A percentile compares a stretch with the other conserved stretches of the same genome.
phyloP scores from a whole-genome alignment of 2,888 invertebrate genomes.

The Osmoderma eremita region DNA sequence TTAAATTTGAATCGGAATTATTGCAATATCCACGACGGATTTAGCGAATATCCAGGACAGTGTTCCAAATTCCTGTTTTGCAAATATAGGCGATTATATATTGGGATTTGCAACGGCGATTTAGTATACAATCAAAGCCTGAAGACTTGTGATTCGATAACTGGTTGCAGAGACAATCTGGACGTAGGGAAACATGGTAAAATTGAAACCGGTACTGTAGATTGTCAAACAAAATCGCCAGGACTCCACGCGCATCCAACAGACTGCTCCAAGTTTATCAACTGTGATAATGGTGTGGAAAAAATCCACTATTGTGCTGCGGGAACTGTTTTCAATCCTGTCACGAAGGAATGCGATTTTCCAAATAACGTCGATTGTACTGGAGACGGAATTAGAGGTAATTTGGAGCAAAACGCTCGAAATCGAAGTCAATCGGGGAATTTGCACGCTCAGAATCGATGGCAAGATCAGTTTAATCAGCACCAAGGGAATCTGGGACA shows the following conservation, averaged over 20 bases:
- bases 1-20: background rate
- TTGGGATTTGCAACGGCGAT: conserved; percentile 7
- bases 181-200: background rate
- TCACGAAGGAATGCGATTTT: conserved; percentile 68
- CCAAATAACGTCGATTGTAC: conserved; percentile 68
- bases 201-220: background rate
- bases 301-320: conserved; percentile 70
- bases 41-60: background rate
- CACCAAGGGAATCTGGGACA: background rate
- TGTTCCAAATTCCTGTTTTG: conserved; percentile 7
- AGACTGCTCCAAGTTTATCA: conserved; percentile 72
- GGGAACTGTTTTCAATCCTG: conserved; percentile 72
- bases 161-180: background rate
- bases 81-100: conserved; percentile 3
- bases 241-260: conserved; percentile 70
- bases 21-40: conserved; percentile 2
- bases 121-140: conserved; percentile 5
- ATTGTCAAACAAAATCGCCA: conserved; percentile 49
- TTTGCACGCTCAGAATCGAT: background rate
- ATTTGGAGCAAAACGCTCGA: background rate
- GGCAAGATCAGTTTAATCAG: background rate
- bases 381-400: conserved; percentile 31
- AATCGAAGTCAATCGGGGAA: background rate
- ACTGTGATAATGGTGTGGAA: conserved; percentile 70
- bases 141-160: background rate